Evolutionary conservation across 2,888 invertebrate genomes (phyloP), one percentile per base, ranked within the genome.

Genomic region (Proisotoma minuta): DNA sequence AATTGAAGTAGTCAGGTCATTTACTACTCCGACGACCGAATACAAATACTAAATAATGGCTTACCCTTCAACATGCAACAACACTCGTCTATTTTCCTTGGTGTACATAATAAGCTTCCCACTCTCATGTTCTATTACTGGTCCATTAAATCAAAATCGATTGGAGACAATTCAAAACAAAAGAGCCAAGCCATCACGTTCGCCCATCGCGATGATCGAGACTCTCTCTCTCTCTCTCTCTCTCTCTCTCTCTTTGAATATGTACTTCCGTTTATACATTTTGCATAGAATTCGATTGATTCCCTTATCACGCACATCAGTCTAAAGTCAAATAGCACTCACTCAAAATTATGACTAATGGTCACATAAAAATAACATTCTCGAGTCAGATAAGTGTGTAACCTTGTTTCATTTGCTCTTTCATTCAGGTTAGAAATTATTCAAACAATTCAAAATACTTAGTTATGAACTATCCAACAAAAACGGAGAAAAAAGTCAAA

Each of bases 241-340:
- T n/a, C n/a, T n/a, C n/a, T n/a, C n/a, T n/a, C n/a, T n/a, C n/a
- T n/a, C n/a, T n/a, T n/a, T n/a, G n/a, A n/a, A n/a, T n/a, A n/a
- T n/a, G n/a, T n/a, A n/a, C n/a, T n/a, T n/a, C n/a, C n/a, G n/a
- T n/a, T n/a, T n/a, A 59, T 60, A 29, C 60, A 60, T 60, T 60
- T 54, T 60, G 49, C 60, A 60, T 60, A 29, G 27, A 48, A 48
- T 54, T 59, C 24, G 47, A 26, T 60, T 28, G 43, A n/a, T n/a
- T n/a, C n/a, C 15, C 54, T 47, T 53, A 51, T 53, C 60, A 60
- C 60, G 60, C 60, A 60, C 40, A 12, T 47, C 8, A 51, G 26
- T 51, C 28, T 51, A 4, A 15, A 43, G 18, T 43, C 43, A 12
- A 43, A 15, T 20, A 43, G 10, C 43, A 43, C 43, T 43, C 43